Evolutionary conservation across 2,888 invertebrate genomes (phyloP).

Genomic region (Congeria kusceri): DNA sequence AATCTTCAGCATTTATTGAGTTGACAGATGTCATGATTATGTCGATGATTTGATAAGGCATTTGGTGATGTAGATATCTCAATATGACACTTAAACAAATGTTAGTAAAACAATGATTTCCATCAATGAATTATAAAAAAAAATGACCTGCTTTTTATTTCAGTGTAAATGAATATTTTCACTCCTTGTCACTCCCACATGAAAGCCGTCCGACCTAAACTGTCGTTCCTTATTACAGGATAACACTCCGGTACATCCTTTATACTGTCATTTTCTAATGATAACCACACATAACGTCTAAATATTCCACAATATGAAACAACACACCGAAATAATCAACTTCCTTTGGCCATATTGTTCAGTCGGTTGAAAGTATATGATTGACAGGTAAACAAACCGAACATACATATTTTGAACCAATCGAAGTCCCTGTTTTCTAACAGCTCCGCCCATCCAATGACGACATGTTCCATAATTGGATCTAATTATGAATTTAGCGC

Average conservation of each 20-base stretch:
- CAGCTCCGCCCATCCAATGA: conserved; percentile 60
- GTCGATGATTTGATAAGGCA: conserved; percentile 60
- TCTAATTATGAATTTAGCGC: conserved; percentile 64
- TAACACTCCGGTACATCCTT: not conserved
- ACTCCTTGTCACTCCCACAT: not conserved
- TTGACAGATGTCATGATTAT: conserved; percentile 69
- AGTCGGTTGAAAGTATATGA: conserved; percentile 51
- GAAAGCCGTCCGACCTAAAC: not conserved
- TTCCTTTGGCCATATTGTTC: conserved; percentile 67
- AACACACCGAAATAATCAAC: conserved; percentile 20
- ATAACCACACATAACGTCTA: conserved; percentile 8
- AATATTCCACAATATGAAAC: conserved; percentile 2
- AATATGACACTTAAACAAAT: not conserved
- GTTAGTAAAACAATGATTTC: conserved; percentile 6
- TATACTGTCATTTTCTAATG: conserved; percentile 6
- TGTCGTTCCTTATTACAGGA: not conserved
- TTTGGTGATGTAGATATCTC: conserved; percentile 44
- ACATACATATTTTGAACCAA: conserved; percentile 46
- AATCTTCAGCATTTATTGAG: conserved; percentile 55
- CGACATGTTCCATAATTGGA: conserved; percentile 63
- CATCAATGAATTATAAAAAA: not conserved
- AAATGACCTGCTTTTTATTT: not conserved
- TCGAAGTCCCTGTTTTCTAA: conserved; percentile 13
- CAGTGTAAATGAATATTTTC: not conserved
- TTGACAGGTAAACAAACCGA: conserved; percentile 72